Evolutionary conservation across 1,140 invertebrate species (phyloP).

Genomic region (Hycleus phaleratus): DNA sequence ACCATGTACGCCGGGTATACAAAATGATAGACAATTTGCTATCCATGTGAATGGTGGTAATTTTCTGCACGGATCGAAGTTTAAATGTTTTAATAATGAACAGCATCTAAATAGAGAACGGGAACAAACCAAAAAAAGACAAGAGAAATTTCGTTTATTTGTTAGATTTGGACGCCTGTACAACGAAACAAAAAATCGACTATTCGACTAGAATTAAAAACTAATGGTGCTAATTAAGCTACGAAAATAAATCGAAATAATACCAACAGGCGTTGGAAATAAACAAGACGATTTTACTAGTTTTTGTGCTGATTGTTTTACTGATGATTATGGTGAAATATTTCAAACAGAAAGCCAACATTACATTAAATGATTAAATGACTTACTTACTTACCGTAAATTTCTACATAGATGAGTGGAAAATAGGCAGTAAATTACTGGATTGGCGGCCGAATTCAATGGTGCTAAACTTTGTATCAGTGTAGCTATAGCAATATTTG

Average conservation of each 20-base stretch:
- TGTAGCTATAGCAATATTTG: conserved; percentile 74
- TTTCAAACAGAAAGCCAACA: no score
- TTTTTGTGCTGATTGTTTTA: no score
- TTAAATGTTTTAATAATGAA: conserved; percentile 28
- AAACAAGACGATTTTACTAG: no score
- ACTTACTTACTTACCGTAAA: conserved; percentile 55
- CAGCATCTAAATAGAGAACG: conserved; percentile 18
- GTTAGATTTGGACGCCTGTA: no score
- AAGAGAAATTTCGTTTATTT: no score
- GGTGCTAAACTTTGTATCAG: conserved; percentile 90
- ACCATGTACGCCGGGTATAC: conserved; percentile 32
- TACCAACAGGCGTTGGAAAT: no score
- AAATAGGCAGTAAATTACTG: conserved; percentile 92
- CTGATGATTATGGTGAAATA: no score
- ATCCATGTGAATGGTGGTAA: conserved; percentile 38
- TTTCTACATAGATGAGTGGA: conserved; percentile 81
- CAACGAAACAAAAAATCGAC: no score
- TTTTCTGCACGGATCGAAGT: conserved; percentile 34
- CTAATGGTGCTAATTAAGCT: no score
- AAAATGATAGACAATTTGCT: conserved; percentile 31
- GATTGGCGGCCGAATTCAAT: conserved; percentile 90
- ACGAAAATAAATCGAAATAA: no score
- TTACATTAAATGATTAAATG: no score
- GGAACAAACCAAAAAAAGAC: background rate
- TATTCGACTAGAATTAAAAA: no score